A percentile compares a stretch with the other conserved stretches of the same genome.
Evolutionary conservation across 2,888 invertebrate genomes (phyloP).

Genomic region (Drosophila mettleri): DNA sequence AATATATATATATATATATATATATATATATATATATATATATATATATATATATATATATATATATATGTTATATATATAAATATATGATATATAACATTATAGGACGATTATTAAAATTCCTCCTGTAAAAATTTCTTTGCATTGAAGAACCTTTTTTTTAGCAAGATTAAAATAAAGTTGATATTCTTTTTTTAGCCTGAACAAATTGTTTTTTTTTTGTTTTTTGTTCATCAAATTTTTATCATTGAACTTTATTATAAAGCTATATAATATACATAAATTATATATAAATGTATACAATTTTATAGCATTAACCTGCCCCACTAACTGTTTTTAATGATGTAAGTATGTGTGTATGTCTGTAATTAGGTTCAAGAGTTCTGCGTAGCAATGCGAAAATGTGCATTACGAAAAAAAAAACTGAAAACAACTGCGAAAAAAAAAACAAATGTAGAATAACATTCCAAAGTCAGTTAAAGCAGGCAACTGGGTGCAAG

Average conservation of each 20-base stretch:
- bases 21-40: background rate
- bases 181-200: too few species aligned
- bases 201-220: too few species aligned
- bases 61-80: too few species aligned
- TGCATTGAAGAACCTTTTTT: too few species aligned
- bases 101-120: too few species aligned
- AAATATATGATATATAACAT: too few species aligned
- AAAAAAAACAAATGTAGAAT: constrained; percentile 57
- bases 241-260: too few species aligned
- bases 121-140: too few species aligned
- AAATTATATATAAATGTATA: background rate
- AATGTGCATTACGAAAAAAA: constrained; percentile 12
- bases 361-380: background rate
- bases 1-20: background rate
- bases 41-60: background rate
- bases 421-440: constrained; percentile 49
- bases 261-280: too few species aligned
- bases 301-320: constrained; percentile 22
- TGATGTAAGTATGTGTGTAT: background rate
- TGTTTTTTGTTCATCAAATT: too few species aligned
- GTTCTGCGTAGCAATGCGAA: constrained; percentile 25
- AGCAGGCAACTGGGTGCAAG: constrained; percentile 34
- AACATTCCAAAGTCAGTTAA: constrained; percentile 51
- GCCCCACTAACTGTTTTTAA: constrained; percentile 30
- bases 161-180: too few species aligned